Base-by-base conservation (phyloP, 2,797 vertebrate species). In the Lindbergichthys nudifrons region DNA sequence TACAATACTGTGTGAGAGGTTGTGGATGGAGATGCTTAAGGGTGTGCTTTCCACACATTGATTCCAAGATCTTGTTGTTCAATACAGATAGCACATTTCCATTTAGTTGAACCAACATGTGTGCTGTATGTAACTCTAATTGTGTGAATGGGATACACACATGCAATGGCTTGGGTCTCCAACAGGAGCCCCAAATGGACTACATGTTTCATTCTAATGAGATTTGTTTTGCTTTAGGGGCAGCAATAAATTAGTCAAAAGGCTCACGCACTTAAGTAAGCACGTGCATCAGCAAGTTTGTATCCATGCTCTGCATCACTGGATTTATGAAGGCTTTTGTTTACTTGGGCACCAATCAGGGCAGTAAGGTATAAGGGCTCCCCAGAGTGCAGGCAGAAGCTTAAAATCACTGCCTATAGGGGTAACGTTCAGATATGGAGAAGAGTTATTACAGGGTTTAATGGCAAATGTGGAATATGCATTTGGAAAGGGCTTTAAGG, bases 281-380 rank as follows among this genome's bases (percentile, higher is more conserved):
- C 60, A 73, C 54, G 56, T 58, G 59, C 69, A 80, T 88, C 81
- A 73, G 82, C 77, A 73, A 67, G 46, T 53, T 82, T 82, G 73
- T 75, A 70, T 80, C 56, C 48, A 75, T 70, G 50, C 58, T 65
- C 70, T 42, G 43, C 64, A 54, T 62, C 54, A 67, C 14, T 71
- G 50, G 48, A 79, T 87, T 81, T 82, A 66, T 71, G 51, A 72
- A 75, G 43, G 65, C 53, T 57, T 82, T 77, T 73, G 60, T 69
- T 82, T 75, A 67, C 60, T 77, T 43, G 15, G 57, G 57, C 81
- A 73, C 70, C 16, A 64, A 36, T 58, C 48, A 75, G 73, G 60
- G 36, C 46, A 71, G 42, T 68, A 42, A 61, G 70, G 26, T 10
- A 26, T 26, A 45, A 57, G 30, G 23, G 51, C 43, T 58, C 59